Evolutionary conservation across 2,113 vertebrate genomes (phyloP).

Genomic region (Macroglossus sobrinus): DNA sequence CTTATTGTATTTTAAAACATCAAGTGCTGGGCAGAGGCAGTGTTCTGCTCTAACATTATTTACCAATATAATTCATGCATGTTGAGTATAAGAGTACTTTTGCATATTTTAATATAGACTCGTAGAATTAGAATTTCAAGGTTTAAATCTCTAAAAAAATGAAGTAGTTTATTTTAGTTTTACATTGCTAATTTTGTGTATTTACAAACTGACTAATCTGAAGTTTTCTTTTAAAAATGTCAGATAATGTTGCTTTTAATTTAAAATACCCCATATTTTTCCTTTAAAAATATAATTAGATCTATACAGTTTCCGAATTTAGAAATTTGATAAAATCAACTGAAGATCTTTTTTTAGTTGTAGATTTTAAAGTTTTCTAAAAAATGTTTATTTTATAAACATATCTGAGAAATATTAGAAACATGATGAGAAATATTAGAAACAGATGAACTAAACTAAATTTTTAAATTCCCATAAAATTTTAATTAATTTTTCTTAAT

Average conservation of each 20-base stretch:
- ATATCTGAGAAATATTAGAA: too few relatives aligned
- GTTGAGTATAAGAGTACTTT: slow-evolving; percentile 43
- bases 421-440: neutral
- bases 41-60: slow-evolving; percentile 53
- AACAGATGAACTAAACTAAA: neutral
- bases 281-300: neutral
- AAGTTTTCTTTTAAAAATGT: slow-evolving; percentile 35
- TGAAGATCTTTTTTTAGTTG: neutral
- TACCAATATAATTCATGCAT: slow-evolving; percentile 47
- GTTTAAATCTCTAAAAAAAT: neutral
- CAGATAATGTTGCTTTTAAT: neutral
- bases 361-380: neutral
- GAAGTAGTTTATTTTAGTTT: neutral
- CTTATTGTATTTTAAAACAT: slow-evolving; percentile 22
- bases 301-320: neutral
- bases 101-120: slow-evolving; percentile 40
- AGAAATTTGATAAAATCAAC: neutral
- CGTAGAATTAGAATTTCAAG: neutral
- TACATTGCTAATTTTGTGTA: neutral
- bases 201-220: neutral
- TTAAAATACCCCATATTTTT: neutral
- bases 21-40: slow-evolving; percentile 31
- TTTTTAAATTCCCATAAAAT: neutral
- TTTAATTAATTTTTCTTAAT: neutral
- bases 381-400: neutral